Conservation (phyloP, 2,797 vertebrate species). For the Cyprinella venusta region DNA sequence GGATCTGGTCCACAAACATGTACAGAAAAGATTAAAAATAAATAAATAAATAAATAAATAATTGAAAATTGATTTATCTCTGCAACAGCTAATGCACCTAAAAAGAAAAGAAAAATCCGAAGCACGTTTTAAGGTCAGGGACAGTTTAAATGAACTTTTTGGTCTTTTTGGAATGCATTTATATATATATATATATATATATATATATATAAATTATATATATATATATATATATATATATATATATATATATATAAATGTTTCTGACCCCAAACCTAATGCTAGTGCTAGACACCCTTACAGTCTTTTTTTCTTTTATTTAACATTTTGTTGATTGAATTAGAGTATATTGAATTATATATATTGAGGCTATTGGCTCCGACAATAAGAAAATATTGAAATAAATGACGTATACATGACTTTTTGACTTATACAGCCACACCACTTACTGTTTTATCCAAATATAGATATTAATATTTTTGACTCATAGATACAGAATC, state of each 20-base stretch:
- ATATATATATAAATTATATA: not conserved
- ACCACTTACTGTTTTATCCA: not conserved
- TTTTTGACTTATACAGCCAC: too few relatives aligned
- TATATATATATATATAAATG: not conserved
- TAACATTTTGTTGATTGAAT: not conserved
- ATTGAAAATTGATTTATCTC: not conserved
- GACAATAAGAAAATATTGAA: not conserved
- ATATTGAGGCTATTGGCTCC: too few relatives aligned
- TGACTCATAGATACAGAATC: not conserved
- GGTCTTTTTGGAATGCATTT: too few relatives aligned
- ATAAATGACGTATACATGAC: not conserved
- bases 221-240: not conserved
- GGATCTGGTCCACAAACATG: not conserved
- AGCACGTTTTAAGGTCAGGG: not conserved
- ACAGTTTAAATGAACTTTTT: not conserved
- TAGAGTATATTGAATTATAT: not conserved
- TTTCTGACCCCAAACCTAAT: not conserved
- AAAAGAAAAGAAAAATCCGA: not conserved
- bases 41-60: too few relatives aligned
- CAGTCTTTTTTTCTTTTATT: not conserved
- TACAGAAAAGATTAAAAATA: not conserved
- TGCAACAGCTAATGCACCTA: not conserved
- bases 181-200: not conserved
- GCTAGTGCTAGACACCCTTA: not conserved
- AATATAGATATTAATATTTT: not conserved